Base-by-base conservation (phyloP, 53 echinoderm and acorn worm species). In the Pentamera pediparva region DNA sequence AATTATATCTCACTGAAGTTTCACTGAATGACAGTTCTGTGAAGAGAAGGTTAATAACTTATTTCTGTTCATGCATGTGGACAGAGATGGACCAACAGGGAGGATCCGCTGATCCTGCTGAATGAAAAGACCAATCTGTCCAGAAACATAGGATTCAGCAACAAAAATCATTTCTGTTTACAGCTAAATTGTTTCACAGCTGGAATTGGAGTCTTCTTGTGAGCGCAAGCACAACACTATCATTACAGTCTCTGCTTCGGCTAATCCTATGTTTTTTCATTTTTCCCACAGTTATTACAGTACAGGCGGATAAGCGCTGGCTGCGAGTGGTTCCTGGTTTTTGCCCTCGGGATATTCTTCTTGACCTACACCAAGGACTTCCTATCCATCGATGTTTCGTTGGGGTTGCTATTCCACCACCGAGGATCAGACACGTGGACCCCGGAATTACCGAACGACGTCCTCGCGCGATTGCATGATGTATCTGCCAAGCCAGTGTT, bases 341-440 rank as follows among this genome's bases (percentile, higher is more conserved):
- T 53, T 7, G 33, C 51, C 37, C 21, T 72, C 9, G 35, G 32
- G 9, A 3, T 53, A 4, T 72, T 32, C 32, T 72, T 52, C 11
- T 54, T 72, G 52, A 72, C 73, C 15, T 72, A 72, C 25, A 72
- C 32, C 8, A 32, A 37, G 1, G 73, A 72, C 30, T 72, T 72
- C 36, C 38, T 32, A 2, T 31, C 12, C 11, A 19, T 72, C 32
- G 26, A 72, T 24, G 15, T 67, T 25, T 38, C 25, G 9, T 1
- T 45, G 3, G 29, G 25, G 30, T 45, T 67, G 10, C 2, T 67
- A 4, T 22, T 41, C 25, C 45, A 30, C 2, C 18, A 67, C 27
- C 8, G 25, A 36, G 39, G 25, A 2, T 39, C 13, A 3, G 26
- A 65, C 37, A 24, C 65, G 39, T 67, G 67, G 67, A 26, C 40